These are phyloP conservation scores for Nettapus auritus DNA, from an alignment of 2,113 vertebrate species.

Conservation along the genomic window DNA sequence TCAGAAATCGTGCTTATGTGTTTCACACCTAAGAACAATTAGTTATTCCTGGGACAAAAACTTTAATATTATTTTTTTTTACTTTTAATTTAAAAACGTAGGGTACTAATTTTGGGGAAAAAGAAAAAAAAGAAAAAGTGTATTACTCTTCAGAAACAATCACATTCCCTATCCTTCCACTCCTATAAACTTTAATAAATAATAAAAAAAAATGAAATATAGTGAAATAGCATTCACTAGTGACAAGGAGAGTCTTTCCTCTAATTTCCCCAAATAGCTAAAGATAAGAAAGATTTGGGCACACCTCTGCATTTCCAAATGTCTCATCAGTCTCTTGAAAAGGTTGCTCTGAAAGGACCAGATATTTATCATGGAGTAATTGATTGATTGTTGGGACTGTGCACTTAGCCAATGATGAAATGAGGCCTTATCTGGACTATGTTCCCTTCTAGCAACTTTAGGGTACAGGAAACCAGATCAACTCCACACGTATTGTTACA, in stretches of 20 bases:
- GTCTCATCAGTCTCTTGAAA: too few species aligned
- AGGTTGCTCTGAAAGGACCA: too few species aligned
- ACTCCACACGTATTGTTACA: too few species aligned
- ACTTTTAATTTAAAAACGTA: too few species aligned
- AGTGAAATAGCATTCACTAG: background rate
- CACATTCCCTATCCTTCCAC: background rate
- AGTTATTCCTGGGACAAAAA: background rate
- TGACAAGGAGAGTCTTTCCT: background rate
- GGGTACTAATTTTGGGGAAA: background rate
- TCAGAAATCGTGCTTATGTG: background rate
- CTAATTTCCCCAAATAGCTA: background rate
- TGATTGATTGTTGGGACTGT: too few species aligned
- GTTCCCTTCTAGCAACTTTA: too few species aligned
- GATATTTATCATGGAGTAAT: too few species aligned
- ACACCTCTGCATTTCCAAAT: background rate
- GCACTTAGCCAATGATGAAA: too few species aligned
- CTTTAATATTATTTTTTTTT: background rate
- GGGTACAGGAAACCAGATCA: too few species aligned
- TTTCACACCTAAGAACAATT: background rate
- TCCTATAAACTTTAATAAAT: background rate
- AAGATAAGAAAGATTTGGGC: background rate
- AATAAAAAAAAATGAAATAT: background rate
- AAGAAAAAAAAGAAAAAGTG: background rate
- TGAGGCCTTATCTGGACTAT: too few species aligned
- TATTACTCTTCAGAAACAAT: background rate